Base-by-base conservation (phyloP, 2,888 invertebrate genomes). In the Acrobasis consociella region DNA sequence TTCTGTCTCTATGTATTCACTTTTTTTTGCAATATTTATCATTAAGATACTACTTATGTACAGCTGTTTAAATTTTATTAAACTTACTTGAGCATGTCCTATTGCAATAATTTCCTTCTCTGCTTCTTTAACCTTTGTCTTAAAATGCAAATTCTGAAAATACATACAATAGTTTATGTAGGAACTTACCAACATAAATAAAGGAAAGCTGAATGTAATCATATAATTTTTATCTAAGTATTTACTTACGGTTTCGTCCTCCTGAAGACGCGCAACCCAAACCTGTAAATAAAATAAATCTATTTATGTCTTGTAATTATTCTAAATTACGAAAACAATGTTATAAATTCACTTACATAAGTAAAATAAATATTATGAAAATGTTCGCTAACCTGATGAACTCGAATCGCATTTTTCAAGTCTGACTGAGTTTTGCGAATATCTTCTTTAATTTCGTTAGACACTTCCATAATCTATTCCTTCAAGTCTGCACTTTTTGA, bases 351-450 rank as follows among this genome's bases (percentile, higher is more conserved):
- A 9, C 8, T n/a, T 13, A 22, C 22, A 22, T 53, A 31, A 11
- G 7, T 39, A 65, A 42, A 62, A 62, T 62, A 52, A 49, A 59
- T 50, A n/a, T n/a, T n/a, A 49, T 63, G 61, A 69, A 22, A 69
- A 69, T 67, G 66, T 53, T 38, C 65, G 81, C 85, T 85, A 82
- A 94, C 94, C 93, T 94, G 94, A 88, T 94, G 94, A 82, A 94
- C 88, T 76, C 93, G 90, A 76, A 94, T 94, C 67, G 94, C 94
- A 80, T 93, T 93, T 89, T 93, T 94, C 75, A 94, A 88, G 76
- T 94, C 94, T 64, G 89, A 89, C 80, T 94, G 94, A 68, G 93
- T 93, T 83, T 90, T 90, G 65, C 93, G 87, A 80, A 94, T 94
- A 76, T 94, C 94, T 85, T 94, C 94, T 76, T 94, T 93, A 77